Conservation (phyloP, 2,113 vertebrate species). For the Callaeas wilsoni region DNA sequence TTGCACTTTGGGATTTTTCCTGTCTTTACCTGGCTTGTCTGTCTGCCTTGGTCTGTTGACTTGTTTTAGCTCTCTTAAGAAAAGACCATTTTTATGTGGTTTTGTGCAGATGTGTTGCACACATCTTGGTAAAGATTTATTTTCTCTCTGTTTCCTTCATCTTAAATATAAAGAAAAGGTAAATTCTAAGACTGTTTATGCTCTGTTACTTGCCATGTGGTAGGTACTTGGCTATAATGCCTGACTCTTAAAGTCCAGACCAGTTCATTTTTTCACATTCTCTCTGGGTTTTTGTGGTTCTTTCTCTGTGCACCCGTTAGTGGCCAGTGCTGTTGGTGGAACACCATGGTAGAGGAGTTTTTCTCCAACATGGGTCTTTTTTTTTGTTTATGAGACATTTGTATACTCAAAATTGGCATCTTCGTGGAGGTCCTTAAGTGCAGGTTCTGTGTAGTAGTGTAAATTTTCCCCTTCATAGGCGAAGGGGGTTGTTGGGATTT, state of each 20-base stretch:
- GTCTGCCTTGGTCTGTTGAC: not conserved
- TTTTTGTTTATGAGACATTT: not conserved
- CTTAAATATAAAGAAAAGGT: not conserved
- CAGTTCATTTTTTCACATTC: accelerated
- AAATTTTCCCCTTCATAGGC: not conserved
- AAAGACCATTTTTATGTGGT: not conserved
- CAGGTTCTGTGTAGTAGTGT: not conserved
- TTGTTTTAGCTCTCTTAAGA: not conserved
- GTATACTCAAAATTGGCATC: not conserved
- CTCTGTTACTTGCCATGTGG: not conserved
- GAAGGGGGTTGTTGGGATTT: not conserved
- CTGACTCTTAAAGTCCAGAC: not conserved
- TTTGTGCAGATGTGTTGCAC: not conserved
- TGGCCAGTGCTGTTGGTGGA: not conserved
- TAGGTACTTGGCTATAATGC: not conserved
- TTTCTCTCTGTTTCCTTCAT: not conserved
- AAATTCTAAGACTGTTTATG: not conserved
- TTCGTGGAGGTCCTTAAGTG: not conserved
- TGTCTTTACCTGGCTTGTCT: constrained; percentile 5
- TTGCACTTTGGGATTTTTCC: not conserved
- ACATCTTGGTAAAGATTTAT: not conserved
- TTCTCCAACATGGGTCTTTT: not conserved
- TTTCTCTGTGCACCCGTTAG: not conserved
- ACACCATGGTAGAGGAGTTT: not conserved
- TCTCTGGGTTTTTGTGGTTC: not conserved